Evolutionary conservation across 2,113 vertebrate genomes (phyloP).

Genomic region (Clarias macrocephalus): DNA sequence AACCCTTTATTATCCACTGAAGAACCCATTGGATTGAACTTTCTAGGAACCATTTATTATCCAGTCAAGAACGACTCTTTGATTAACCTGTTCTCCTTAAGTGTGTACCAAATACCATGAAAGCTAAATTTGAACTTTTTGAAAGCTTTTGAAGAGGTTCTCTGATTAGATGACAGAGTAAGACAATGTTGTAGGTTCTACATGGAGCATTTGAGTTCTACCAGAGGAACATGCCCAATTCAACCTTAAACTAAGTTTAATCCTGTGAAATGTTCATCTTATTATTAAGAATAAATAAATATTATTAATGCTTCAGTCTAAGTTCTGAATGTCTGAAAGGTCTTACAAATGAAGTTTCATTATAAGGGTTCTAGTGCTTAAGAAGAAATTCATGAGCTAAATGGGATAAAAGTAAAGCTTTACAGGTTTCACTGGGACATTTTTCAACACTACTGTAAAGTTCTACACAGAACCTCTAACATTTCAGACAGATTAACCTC

Average conservation of each 20-base stretch:
- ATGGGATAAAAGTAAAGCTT: not conserved
- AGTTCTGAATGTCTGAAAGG: not conserved
- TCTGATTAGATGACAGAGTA: not conserved
- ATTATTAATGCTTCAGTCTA: not conserved
- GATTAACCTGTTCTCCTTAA: not conserved
- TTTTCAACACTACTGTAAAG: not conserved
- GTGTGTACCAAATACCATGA: not conserved
- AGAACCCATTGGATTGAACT: not conserved
- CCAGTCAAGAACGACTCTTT: not conserved
- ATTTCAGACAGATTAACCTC: not conserved
- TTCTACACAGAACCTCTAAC: not conserved
- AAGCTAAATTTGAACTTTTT: not conserved
- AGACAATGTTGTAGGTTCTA: not conserved
- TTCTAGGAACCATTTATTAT: not conserved
- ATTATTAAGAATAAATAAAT: not conserved
- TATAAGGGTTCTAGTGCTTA: not conserved
- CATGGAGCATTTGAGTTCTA: not conserved
- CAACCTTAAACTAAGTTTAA: not conserved
- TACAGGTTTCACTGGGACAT: not conserved
- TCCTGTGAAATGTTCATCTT: not conserved
- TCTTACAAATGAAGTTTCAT: not conserved
- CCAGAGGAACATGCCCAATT: not conserved
- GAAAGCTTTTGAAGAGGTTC: not conserved
- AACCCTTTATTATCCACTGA: not conserved
- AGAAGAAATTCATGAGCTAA: not conserved